These are phyloP conservation scores for Oreortyx pictus DNA, from an alignment of 2,797 vertebrate genomes.

Conservation along the genomic window DNA sequence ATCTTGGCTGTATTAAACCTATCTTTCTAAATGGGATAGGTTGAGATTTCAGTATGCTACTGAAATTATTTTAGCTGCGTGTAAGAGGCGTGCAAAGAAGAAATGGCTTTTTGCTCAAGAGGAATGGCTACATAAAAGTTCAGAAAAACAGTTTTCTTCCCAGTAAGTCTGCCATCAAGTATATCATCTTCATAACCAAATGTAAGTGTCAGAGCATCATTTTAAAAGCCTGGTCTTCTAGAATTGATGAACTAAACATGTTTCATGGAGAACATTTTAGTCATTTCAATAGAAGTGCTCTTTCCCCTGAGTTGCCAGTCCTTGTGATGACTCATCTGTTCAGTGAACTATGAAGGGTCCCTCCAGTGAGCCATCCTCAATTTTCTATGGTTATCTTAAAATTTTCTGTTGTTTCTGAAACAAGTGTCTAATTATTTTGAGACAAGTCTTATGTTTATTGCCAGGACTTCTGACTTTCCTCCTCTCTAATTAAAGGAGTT, in stretches of 20 bases:
- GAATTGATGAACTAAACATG: background rate
- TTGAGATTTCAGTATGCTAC: constrained; percentile 18
- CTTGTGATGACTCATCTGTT: background rate
- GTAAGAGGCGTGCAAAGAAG: background rate
- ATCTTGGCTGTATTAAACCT: background rate
- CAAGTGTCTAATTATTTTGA: background rate
- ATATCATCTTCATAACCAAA: background rate
- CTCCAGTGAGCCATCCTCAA: background rate
- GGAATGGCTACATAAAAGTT: background rate
- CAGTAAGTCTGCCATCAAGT: constrained; percentile 14
- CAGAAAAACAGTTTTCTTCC: constrained; percentile 1
- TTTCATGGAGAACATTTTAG: background rate
- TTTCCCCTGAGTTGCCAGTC: background rate
- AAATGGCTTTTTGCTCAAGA: constrained; percentile 26
- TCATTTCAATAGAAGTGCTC: background rate
- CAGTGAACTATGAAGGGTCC: background rate
- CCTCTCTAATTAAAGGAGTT: background rate
- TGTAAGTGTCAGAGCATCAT: background rate
- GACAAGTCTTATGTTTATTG: background rate
- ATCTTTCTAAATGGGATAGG: background rate
- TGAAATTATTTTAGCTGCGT: constrained; percentile 15
- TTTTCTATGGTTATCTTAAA: background rate
- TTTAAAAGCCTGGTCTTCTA: background rate
- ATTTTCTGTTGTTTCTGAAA: background rate
- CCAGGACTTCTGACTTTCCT: background rate